These are phyloP conservation scores for Tympanuchus pallidicinctus DNA, from an alignment of 2,113 vertebrate genomes.

Conservation along the genomic window DNA sequence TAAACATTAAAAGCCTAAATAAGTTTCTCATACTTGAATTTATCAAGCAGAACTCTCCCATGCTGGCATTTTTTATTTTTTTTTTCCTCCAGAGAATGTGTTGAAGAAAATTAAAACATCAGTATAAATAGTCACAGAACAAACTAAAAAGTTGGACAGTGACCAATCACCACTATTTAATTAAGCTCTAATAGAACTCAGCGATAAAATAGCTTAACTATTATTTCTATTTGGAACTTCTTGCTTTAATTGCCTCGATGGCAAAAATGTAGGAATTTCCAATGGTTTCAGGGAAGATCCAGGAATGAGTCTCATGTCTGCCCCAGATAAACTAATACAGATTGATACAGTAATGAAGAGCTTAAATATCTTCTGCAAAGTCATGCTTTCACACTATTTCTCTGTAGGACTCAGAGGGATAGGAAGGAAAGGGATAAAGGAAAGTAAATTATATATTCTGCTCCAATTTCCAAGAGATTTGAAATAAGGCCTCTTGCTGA, in stretches of 20 bases:
- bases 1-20: neutral
- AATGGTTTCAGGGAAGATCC: neutral
- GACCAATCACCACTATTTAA: neutral
- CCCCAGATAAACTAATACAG: neutral
- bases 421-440: neutral
- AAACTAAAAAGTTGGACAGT: neutral
- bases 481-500: neutral
- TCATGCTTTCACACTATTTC: slow-evolving; percentile 19
- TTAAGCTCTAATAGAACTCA: neutral
- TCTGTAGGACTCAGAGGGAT: neutral
- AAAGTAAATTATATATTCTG: neutral
- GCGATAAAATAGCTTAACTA: neutral
- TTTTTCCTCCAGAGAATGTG: neutral
- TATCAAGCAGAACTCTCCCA: neutral
- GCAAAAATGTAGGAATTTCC: neutral
- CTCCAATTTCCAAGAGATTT: neutral
- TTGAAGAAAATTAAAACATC: neutral
- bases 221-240: neutral
- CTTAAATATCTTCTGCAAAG: neutral
- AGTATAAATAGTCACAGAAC: neutral
- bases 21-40: neutral
- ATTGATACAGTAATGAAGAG: neutral
- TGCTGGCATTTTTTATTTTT: too few species aligned
- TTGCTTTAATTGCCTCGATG: neutral
- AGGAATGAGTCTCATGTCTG: neutral